These are phyloP conservation scores for Drosophila aldrichi DNA, from an alignment of 2,888 invertebrate genomes.

Conservation along the genomic window DNA sequence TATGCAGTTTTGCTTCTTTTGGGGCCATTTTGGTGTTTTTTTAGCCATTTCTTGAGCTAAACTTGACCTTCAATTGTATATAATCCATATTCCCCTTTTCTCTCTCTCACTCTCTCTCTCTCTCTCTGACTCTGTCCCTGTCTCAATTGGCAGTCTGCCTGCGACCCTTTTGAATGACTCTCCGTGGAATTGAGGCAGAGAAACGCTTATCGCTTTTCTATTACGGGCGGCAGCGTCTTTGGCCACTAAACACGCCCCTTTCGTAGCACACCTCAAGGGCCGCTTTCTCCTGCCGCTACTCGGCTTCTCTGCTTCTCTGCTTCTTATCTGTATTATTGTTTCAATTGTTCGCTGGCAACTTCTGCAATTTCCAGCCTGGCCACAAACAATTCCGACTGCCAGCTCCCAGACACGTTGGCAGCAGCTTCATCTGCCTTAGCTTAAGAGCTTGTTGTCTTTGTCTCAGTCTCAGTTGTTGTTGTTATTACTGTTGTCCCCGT, in stretches of 20 bases:
- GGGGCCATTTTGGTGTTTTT: conserved; percentile 16
- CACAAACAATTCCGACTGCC: conserved; percentile 50
- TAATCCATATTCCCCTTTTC: neutral
- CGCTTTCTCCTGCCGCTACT: conserved; percentile 7
- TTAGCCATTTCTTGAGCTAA: conserved; percentile 43
- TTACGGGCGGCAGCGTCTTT: conserved; percentile 45
- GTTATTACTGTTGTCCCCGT: conserved; percentile 43
- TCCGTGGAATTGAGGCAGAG: conserved; percentile 64
- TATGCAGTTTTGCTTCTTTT: conserved; percentile 26
- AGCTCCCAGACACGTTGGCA: conserved; percentile 44
- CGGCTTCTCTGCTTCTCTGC: neutral
- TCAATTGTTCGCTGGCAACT: conserved; percentile 59
- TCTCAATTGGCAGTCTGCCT: conserved; percentile 9
- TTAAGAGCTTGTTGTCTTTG: conserved; percentile 25
- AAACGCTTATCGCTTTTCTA: conserved; percentile 75
- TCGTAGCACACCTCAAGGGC: conserved; percentile 39
- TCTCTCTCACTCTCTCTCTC: neutral
- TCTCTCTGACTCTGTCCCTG: neutral
- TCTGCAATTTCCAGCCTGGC: conserved; percentile 50
- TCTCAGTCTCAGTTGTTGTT: conserved; percentile 29
- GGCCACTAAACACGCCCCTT: conserved; percentile 9
- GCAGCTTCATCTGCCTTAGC: conserved; percentile 32
- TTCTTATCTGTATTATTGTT: conserved; percentile 59
- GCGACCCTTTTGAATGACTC: conserved; percentile 76
- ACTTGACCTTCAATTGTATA: conserved; percentile 70